These are phyloP conservation scores for Leptinotarsa defecta DNA, from an alignment of 1,140 invertebrate genomes.

Conservation along the genomic window DNA sequence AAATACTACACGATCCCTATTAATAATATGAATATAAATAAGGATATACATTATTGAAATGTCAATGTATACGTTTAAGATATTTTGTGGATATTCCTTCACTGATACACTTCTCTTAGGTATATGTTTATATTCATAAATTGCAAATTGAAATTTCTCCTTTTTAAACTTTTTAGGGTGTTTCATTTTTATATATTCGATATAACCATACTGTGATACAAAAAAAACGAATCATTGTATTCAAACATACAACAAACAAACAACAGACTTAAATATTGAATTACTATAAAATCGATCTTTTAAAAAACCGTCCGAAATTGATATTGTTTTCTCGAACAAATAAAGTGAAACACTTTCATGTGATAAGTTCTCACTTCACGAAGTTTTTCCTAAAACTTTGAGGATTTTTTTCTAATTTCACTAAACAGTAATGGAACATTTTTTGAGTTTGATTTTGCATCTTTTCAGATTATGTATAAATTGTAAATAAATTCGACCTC, in stretches of 20 bases:
- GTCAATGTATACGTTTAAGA: not conserved
- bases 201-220: no score
- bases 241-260: no score
- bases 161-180: not conserved
- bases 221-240: no score
- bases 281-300: not conserved
- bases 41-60: constrained; percentile 11
- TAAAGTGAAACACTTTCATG: not conserved
- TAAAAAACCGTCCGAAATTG: not conserved
- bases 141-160: not conserved
- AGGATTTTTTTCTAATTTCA: constrained; percentile 28
- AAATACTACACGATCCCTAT: not conserved
- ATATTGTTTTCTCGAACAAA: not conserved
- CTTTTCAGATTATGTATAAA: constrained; percentile 27
- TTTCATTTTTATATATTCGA: not conserved
- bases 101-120: constrained; percentile 7
- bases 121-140: constrained; percentile 28
- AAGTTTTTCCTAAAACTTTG: constrained; percentile 21
- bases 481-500: constrained; percentile 44
- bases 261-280: not conserved
- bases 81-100: constrained; percentile 1
- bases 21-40: constrained; percentile 25
- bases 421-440: constrained; percentile 19
- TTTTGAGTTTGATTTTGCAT: constrained; percentile 34
- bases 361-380: not conserved